A percentile compares a stretch with the other conserved stretches of the same genome.
These are phyloP conservation scores for Bombus picipes DNA, from an alignment of 1,140 invertebrate genomes.

Conservation along the genomic window DNA sequence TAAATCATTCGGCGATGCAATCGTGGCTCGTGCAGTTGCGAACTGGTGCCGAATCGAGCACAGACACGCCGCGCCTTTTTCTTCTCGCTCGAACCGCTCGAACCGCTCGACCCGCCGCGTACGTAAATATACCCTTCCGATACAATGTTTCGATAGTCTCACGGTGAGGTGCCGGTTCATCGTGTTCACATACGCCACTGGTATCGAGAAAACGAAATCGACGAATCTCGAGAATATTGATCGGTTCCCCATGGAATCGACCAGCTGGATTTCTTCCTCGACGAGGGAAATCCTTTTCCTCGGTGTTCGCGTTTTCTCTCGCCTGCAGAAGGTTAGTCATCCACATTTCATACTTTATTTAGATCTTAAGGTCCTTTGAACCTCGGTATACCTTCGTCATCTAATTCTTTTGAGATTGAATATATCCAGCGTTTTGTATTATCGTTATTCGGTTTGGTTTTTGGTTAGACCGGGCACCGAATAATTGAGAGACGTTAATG, in stretches of 20 bases:
- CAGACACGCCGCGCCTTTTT: background rate
- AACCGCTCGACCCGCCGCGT: background rate
- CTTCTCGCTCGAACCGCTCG: background rate
- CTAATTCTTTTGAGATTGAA: too few relatives aligned
- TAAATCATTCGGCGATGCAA: slow-evolving; percentile 20
- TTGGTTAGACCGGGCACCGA: background rate
- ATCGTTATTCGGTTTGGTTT: too few relatives aligned
- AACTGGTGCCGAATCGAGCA: background rate
- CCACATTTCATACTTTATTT: too few relatives aligned
- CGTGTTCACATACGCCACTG: too few relatives aligned
- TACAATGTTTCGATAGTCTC: background rate
- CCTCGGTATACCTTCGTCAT: too few relatives aligned
- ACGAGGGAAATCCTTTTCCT: background rate
- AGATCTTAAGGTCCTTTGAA: too few relatives aligned
- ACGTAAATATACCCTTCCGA: slow-evolving; percentile 12
- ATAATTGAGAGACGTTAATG: background rate
- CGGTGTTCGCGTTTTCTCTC: background rate
- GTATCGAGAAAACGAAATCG: background rate
- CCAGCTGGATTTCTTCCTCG: slow-evolving; percentile 4
- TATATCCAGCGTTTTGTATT: too few relatives aligned
- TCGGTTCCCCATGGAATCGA: background rate
- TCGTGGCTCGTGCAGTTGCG: slow-evolving; percentile 7
- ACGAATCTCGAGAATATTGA: background rate
- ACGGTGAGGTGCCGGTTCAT: slow-evolving; percentile 10
- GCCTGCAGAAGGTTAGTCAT: slow-evolving; percentile 17